Conservation (phyloP, 2,888 invertebrate genomes). For the Eucera pruinosa region DNA sequence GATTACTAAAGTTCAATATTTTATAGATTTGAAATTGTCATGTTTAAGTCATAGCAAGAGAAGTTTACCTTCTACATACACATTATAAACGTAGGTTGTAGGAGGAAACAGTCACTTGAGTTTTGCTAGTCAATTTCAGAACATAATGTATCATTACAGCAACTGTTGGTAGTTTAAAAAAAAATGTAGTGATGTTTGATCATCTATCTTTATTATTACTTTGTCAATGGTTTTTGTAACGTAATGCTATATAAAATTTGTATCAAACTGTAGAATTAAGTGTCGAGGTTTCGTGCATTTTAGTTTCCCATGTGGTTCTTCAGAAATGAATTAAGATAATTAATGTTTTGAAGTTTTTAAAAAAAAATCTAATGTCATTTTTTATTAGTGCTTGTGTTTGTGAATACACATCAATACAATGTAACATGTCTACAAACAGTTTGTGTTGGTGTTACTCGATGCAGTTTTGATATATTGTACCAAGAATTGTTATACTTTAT, state of each 20-base stretch:
- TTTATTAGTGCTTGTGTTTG: constrained; percentile 16
- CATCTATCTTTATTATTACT: constrained; percentile 48
- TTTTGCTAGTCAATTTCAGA: constrained; percentile 50
- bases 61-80: constrained; percentile 27
- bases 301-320: constrained; percentile 48
- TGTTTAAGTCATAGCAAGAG: neutral
- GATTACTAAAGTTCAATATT: neutral
- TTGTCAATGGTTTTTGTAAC: constrained; percentile 43
- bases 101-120: constrained; percentile 16
- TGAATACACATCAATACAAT: constrained; percentile 27
- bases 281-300: constrained; percentile 33
- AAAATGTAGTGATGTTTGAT: constrained; percentile 34
- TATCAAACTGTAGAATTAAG: constrained; percentile 30
- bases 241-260: constrained; percentile 39
- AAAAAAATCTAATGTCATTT: constrained; percentile 28
- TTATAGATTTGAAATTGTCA: constrained; percentile 2
- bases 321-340: constrained; percentile 41
- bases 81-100: constrained; percentile 15
- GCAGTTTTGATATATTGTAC: constrained; percentile 40
- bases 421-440: constrained; percentile 58
- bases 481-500: constrained; percentile 41
- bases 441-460: constrained; percentile 53
- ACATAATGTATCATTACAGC: constrained; percentile 34
- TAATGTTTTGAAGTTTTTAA: constrained; percentile 26
- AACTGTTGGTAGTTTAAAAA: constrained; percentile 47